Conservation (phyloP, 2,888 invertebrate genomes). For the Boloria euphrosyne region DNA sequence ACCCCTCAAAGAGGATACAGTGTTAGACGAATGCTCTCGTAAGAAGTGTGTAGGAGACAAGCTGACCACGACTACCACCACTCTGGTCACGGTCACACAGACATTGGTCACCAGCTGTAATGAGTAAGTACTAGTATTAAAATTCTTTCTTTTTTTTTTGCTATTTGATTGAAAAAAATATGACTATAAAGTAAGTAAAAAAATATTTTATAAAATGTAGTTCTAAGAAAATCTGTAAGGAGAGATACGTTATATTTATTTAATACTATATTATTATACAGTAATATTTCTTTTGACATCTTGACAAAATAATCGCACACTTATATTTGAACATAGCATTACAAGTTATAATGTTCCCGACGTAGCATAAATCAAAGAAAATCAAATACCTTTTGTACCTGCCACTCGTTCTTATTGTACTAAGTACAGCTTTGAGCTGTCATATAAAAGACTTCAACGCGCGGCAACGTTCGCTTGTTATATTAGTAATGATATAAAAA, state of each 20-base stretch:
- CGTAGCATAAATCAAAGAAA: constrained; percentile 15
- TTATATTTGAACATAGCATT: constrained; percentile 7
- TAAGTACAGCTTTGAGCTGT: constrained; percentile 9
- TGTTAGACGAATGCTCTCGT: constrained; percentile 62
- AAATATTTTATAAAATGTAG: not conserved
- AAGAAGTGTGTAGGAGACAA: constrained; percentile 71
- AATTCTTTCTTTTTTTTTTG: not conserved
- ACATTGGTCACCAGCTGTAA: constrained; percentile 75
- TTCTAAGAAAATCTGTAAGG: not conserved
- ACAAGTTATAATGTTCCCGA: constrained; percentile 5
- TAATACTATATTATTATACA: not conserved
- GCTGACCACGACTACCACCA: constrained; percentile 72
- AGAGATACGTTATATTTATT: not conserved
- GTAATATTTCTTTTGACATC: not conserved
- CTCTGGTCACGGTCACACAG: constrained; percentile 74
- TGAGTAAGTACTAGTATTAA: constrained; percentile 68
- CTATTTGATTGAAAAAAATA: not conserved
- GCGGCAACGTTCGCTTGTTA: constrained; percentile 6
- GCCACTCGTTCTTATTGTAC: constrained; percentile 13
- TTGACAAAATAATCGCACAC: not conserved
- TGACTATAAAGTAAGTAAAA: too few species aligned
- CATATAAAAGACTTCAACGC: constrained; percentile 38
- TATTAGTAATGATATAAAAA: constrained; percentile 6
- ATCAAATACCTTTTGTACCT: constrained; percentile 17
- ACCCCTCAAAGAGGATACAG: constrained; percentile 66